Evolutionary conservation across 2,797 vertebrate species (phyloP).

Genomic region (Anabas testudineus): DNA sequence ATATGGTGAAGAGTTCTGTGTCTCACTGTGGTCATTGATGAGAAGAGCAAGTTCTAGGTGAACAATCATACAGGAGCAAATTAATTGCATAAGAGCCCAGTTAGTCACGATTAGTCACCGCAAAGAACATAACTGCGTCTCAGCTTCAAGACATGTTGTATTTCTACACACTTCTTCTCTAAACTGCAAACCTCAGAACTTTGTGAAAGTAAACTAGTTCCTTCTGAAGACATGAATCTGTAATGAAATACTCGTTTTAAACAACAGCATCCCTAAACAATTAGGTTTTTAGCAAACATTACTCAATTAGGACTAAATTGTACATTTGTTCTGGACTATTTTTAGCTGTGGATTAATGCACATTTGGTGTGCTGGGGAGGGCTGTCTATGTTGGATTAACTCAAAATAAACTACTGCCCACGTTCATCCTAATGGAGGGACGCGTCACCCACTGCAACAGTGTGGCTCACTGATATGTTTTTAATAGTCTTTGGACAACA

Average conservation of each 20-base stretch:
- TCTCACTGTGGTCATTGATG: too few species aligned
- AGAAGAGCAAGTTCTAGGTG: not conserved
- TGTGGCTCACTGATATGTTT: not conserved
- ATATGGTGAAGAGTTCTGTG: too few species aligned
- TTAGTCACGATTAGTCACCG: not conserved
- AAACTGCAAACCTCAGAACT: too few species aligned
- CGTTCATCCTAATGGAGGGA: not conserved
- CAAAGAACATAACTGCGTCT: too few species aligned
- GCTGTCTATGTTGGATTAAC: not conserved
- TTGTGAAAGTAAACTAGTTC: too few species aligned
- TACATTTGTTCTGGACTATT: slow-evolving; percentile 4
- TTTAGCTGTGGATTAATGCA: slow-evolving; percentile 13
- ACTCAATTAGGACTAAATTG: not conserved
- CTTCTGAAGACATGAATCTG: too few species aligned
- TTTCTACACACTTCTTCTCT: too few species aligned
- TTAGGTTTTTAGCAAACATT: not conserved
- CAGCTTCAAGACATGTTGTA: not conserved
- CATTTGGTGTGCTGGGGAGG: not conserved
- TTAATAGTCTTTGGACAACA: not conserved
- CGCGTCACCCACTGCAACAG: not conserved
- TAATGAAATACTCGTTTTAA: not conserved
- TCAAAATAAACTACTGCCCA: not conserved
- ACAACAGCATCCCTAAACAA: not conserved
- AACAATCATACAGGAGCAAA: not conserved
- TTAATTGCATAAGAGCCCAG: not conserved